phyloP scores from a whole-genome alignment of 2,888 invertebrate genomes.

The Geophilus truncorum region DNA sequence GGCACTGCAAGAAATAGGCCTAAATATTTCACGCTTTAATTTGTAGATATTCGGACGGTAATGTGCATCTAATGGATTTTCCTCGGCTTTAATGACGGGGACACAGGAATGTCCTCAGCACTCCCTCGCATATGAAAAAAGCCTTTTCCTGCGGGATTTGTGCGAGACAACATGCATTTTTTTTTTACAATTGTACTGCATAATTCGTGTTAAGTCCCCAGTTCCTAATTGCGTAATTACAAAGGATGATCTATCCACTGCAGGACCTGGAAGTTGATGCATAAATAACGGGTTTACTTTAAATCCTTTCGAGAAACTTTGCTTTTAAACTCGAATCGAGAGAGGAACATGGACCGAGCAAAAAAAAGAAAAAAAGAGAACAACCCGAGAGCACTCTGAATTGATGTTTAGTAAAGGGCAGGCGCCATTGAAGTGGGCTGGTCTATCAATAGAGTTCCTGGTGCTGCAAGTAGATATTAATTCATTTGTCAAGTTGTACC shows the following conservation, averaged over 20 bases:
- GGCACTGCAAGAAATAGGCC: background rate
- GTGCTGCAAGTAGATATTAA: background rate
- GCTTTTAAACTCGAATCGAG: background rate
- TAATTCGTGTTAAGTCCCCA: background rate
- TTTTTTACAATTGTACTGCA: background rate
- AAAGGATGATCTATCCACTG: background rate
- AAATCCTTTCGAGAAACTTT: background rate
- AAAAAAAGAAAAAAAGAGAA: background rate
- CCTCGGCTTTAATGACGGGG: constrained; percentile 1
- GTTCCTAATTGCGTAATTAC: background rate
- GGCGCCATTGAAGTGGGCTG: background rate
- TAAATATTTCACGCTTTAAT: background rate
- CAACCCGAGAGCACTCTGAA: background rate
- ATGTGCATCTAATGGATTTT: constrained; percentile 12
- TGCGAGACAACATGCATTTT: background rate
- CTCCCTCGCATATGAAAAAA: background rate
- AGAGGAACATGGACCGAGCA: background rate
- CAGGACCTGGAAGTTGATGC: background rate
- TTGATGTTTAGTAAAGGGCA: background rate
- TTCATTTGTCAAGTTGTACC: constrained; percentile 22
- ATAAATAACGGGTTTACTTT: background rate
- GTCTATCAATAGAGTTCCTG: constrained; percentile 10
- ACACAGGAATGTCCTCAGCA: constrained; percentile 21
- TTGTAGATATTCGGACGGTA: background rate
- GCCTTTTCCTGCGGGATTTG: background rate